These are phyloP conservation scores for Pelecanus crispus DNA, from an alignment of 2,113 vertebrate genomes.

Conservation along the genomic window DNA sequence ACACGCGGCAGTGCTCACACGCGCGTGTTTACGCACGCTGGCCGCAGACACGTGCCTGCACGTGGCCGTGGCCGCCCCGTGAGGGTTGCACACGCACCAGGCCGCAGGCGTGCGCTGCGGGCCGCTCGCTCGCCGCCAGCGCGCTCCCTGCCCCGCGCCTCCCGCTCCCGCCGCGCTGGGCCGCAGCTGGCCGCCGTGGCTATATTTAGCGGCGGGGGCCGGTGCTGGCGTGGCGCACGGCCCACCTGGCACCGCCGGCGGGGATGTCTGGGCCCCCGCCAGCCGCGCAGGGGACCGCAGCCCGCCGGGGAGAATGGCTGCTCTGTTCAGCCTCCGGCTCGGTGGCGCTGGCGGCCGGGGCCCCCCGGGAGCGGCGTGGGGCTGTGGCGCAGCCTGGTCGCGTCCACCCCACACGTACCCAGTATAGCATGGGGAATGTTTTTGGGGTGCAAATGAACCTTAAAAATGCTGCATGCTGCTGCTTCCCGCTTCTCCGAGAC, in stretches of 20 bases:
- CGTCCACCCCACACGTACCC: not conserved
- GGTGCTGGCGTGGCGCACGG: not conserved
- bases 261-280: not conserved
- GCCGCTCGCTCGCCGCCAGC: not conserved
- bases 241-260: slow-evolving; percentile 10
- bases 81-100: not conserved
- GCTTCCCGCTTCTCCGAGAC: not conserved
- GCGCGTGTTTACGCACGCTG: fast-evolving
- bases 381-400: not conserved
- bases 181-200: not conserved
- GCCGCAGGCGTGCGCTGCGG: too few species aligned
- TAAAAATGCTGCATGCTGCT: not conserved
- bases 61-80: not conserved
- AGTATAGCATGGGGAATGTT: not conserved
- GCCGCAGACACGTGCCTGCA: fast-evolving
- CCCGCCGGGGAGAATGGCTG: not conserved
- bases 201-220: slow-evolving; percentile 1
- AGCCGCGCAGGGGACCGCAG: not conserved
- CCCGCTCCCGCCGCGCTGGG: not conserved
- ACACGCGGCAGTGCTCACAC: fast-evolving
- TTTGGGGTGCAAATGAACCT: not conserved
- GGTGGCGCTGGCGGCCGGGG: not conserved
- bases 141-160: not conserved
- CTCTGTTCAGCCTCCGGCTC: slow-evolving; percentile 21
- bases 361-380: not conserved